Conservation (phyloP, 2,888 invertebrate genomes). For the Ryuthela nishihirai region DNA sequence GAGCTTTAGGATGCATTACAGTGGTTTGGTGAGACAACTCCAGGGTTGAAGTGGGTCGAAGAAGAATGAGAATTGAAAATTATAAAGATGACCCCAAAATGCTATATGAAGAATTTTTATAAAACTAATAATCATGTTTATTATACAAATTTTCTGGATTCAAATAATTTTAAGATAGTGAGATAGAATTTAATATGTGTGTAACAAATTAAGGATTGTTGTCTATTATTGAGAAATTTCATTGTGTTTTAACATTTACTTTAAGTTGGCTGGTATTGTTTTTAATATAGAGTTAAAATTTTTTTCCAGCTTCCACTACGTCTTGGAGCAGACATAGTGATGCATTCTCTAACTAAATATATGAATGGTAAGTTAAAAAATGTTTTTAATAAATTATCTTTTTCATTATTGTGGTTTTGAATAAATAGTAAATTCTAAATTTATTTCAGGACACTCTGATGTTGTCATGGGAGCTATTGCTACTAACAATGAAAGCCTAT, state of each 20-base stretch:
- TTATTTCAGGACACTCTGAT: slow-evolving; percentile 72
- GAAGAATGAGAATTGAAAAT: too few relatives aligned
- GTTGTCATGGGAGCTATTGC: slow-evolving; percentile 91
- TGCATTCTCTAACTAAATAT: slow-evolving; percentile 94
- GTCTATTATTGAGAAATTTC: background rate
- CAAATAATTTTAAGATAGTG: too few relatives aligned
- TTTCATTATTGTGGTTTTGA: background rate
- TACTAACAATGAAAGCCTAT: slow-evolving; percentile 67
- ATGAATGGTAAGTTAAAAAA: slow-evolving; percentile 67
- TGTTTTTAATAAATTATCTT: background rate
- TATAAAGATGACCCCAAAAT: too few relatives aligned
- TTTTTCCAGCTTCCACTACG: slow-evolving; percentile 70
- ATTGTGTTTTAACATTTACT: background rate
- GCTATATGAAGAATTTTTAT: too few relatives aligned
- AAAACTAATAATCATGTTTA: too few relatives aligned
- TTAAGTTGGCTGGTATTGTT: background rate
- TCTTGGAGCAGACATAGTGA: slow-evolving; percentile 83
- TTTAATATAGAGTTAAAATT: slow-evolving; percentile 2
- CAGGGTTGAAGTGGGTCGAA: too few relatives aligned
- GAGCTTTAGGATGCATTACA: too few relatives aligned
- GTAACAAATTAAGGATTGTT: background rate
- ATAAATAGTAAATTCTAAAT: too few relatives aligned
- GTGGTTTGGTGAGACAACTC: too few relatives aligned
- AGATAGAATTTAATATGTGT: too few relatives aligned
- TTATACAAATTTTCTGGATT: too few relatives aligned